Evolutionary conservation across 2,797 vertebrate genomes (phyloP), one percentile per base, ranked within the genome.

Genomic region (Rhinatrema bivittatum): DNA sequence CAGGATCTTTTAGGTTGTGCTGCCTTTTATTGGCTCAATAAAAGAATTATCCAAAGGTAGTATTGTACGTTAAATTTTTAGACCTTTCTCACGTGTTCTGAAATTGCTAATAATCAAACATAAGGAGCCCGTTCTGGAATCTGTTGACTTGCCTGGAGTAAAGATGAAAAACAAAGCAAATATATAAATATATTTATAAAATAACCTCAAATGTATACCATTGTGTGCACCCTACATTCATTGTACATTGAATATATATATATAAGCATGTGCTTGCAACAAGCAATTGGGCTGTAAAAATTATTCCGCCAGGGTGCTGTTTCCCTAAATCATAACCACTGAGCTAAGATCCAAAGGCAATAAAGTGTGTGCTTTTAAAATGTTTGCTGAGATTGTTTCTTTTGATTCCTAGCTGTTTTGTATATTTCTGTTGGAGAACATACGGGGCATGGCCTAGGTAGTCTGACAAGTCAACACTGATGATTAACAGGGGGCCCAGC

Each of bases 171-270:
- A 51, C n/a, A n/a, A n/a, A n/a, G n/a, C n/a, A n/a, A n/a, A 47
- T 56, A 65, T 73, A 75, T 71, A 70, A 77, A 69, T 62, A 37
- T 42, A 25, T 46, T 66, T 81, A 60, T 49, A 50, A 76, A 72
- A 60, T 60, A 56, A 56, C 36, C n/a, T n/a, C n/a, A n/a, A n/a
- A n/a, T n/a, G n/a, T n/a, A n/a, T n/a, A n/a, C n/a, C n/a, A n/a
- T n/a, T n/a, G n/a, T 58, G 46, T 64, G 48, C 62, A 73, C 43
- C 75, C 68, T 78, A n/a, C 53, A 56, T 29, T 29, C 29, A 52
- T 46, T 53, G 25, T 75, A 68, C 65, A 73, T 76, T 70, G 74
- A 72, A 74, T n/a, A n/a, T n/a, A n/a, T n/a, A 73, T 61, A 61
- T 63, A 42, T 70, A 67, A 76, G 61, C 62, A 64, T 35, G 13